A percentile compares a stretch with the other conserved stretches of the same genome.
These are phyloP conservation scores for Maconellicoccus hirsutus DNA, from an alignment of 1,140 invertebrate genomes.

Conservation along the genomic window DNA sequence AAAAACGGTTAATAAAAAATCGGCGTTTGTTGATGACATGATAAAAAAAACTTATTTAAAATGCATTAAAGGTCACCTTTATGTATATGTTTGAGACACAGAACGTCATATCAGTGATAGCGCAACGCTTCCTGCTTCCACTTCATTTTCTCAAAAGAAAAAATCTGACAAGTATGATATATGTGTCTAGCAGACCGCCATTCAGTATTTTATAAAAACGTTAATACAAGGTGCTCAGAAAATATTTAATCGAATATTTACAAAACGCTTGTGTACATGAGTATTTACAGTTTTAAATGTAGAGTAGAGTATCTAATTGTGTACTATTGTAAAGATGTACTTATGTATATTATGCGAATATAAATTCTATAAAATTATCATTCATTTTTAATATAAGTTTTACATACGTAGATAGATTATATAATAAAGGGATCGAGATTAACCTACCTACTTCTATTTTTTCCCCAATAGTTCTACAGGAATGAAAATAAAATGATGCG, in stretches of 20 bases:
- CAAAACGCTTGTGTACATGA: background rate
- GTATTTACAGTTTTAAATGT: background rate
- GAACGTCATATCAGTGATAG: background rate
- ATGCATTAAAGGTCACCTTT: conserved; percentile 4
- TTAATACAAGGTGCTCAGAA: background rate
- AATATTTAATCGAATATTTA: background rate
- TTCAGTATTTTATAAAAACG: background rate
- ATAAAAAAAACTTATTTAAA: background rate
- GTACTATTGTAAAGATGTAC: no score
- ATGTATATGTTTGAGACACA: background rate
- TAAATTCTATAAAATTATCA: no score
- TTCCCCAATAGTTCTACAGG: no score
- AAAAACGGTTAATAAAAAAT: background rate
- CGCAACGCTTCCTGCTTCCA: background rate
- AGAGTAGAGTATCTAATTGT: no score
- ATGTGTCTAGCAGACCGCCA: background rate
- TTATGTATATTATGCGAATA: no score
- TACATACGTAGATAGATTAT: no score
- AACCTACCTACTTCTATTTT: no score
- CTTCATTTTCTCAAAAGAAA: conserved; percentile 5
- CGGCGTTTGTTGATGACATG: background rate
- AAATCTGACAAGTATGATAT: background rate
- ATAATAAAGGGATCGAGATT: no score
- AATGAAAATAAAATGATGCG: no score
- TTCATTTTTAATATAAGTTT: no score